These are phyloP conservation scores for Drosophila maculinotata DNA, from an alignment of 2,888 invertebrate species.

Conservation along the genomic window DNA sequence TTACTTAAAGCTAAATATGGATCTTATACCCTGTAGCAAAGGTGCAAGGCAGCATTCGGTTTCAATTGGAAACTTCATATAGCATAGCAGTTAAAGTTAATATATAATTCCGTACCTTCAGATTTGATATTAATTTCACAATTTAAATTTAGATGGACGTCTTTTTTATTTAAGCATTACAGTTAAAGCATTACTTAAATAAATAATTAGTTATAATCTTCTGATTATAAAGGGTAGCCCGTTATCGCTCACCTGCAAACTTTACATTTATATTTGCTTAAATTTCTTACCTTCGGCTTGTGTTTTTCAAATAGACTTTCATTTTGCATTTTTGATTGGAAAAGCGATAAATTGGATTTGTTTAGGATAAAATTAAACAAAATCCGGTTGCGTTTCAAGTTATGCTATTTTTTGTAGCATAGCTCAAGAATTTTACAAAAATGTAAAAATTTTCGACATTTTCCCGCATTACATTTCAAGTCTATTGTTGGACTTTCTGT, in stretches of 20 bases:
- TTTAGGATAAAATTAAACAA: not conserved
- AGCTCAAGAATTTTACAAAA: not conserved
- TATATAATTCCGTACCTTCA: no score
- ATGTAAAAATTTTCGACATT: not conserved
- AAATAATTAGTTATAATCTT: no score
- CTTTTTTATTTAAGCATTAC: no score
- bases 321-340: slow-evolving; percentile 13
- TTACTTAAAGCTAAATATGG: not conserved
- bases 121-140: no score
- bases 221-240: not conserved
- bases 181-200: no score
- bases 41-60: not conserved
- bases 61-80: not conserved
- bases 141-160: no score
- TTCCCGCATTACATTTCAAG: slow-evolving; percentile 1
- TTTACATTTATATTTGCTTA: not conserved
- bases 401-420: no score
- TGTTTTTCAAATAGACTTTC: not conserved
- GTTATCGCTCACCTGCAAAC: not conserved
- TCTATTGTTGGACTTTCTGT: slow-evolving; percentile 30
- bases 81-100: no score
- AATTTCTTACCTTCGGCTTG: not conserved
- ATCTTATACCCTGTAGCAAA: not conserved
- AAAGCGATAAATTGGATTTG: slow-evolving; percentile 6
- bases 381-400: not conserved